These are phyloP conservation scores for Trissoscelio sp. DNA, from an alignment of 2,888 invertebrate species.

Conservation along the genomic window DNA sequence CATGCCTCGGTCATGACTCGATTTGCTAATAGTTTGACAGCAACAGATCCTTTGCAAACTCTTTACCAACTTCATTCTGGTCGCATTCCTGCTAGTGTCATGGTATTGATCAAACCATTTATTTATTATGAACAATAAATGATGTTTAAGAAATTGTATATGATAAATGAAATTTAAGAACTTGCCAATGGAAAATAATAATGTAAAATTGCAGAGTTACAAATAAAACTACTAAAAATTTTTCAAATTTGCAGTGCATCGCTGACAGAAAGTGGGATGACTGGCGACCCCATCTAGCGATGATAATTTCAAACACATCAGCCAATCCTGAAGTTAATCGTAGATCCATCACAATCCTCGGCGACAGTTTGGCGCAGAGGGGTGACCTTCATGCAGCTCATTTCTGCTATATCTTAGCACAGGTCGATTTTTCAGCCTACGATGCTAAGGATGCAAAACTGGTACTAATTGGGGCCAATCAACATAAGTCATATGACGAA, in stretches of 20 bases:
- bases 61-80: constrained; percentile 96
- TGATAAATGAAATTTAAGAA: no score
- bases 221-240: no score
- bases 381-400: constrained; percentile 96
- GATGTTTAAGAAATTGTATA: no score
- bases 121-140: no score
- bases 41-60: constrained; percentile 95
- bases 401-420: constrained; percentile 97
- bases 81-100: constrained; percentile 90
- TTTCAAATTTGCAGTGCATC: constrained; percentile 85
- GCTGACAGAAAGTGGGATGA: constrained; percentile 93
- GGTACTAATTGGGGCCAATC: constrained; percentile 90
- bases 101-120: no score
- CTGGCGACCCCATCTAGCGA: constrained; percentile 98
- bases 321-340: constrained; percentile 90
- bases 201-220: no score
- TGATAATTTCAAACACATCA: constrained; percentile 94
- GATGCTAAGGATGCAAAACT: constrained; percentile 86
- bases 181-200: neutral
- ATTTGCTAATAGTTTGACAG: constrained; percentile 92
- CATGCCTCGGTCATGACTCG: constrained; percentile 94
- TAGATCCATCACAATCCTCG: constrained; percentile 89
- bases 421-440: constrained; percentile 86
- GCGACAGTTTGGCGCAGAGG: constrained; percentile 88
- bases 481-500: constrained; percentile 86